Conservation (phyloP, 1,140 invertebrate genomes). For the Platyscapa corneri region DNA sequence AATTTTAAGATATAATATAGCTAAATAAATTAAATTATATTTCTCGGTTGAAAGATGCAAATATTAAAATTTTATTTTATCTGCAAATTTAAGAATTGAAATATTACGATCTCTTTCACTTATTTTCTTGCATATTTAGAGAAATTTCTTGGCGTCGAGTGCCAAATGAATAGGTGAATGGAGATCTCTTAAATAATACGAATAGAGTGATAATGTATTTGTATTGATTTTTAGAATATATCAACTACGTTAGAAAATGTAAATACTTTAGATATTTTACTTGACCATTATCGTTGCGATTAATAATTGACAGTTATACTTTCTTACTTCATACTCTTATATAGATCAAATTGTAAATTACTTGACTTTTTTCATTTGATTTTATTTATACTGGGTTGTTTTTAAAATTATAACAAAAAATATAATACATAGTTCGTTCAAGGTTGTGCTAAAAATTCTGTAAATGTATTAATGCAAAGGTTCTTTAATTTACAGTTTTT, state of each 20-base stretch:
- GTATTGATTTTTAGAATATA: not conserved
- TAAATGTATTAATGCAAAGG: no score
- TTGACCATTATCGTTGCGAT: not conserved
- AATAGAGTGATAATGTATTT: not conserved
- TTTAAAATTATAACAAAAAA: no score
- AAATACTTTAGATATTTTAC: not conserved
- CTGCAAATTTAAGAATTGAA: not conserved
- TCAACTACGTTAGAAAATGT: not conserved
- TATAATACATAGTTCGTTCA: no score
- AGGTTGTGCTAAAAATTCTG: no score
- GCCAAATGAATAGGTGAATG: not conserved
- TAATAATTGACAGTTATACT: not conserved
- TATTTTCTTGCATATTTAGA: constrained; percentile 7
- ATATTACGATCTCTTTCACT: not conserved
- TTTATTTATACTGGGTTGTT: no score
- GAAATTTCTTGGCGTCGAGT: not conserved
- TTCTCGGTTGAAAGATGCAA: not conserved
- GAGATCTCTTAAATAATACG: not conserved
- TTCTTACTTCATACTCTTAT: not conserved
- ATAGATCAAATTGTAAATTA: no score
- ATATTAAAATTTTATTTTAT: constrained; percentile 9
- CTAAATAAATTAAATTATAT: not conserved
- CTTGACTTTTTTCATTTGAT: no score
- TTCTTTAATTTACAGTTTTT: no score
- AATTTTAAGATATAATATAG: not conserved